A percentile compares a stretch with the other conserved stretches of the same genome.
Evolutionary conservation across 2,797 vertebrate genomes (phyloP).

Genomic region (Galaxias olidus): DNA sequence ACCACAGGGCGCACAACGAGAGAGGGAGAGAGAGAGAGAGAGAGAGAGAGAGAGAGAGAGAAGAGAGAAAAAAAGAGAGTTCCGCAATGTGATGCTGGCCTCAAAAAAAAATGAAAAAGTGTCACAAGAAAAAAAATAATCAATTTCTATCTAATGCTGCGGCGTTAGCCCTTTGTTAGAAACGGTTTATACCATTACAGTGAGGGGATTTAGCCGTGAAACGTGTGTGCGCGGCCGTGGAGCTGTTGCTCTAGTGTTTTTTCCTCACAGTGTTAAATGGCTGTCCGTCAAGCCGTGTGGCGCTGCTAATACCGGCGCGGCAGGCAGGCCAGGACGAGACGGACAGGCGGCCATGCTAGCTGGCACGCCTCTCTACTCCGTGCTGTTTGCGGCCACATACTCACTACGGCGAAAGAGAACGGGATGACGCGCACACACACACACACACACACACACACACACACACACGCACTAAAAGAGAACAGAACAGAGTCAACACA

Average conservation of each 20-base stretch:
- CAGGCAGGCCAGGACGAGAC: background rate
- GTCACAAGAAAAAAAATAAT: slow-evolving; percentile 19
- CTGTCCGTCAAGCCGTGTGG: no score
- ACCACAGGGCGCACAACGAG: background rate
- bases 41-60: background rate
- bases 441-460: no score
- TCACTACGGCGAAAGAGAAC: no score
- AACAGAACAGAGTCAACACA: no score
- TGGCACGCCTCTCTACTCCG: slow-evolving; percentile 13
- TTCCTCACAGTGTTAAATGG: no score
- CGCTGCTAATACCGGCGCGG: no score
- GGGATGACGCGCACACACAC: no score
- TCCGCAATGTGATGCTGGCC: no score
- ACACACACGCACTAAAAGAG: no score
- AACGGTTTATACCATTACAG: slow-evolving; percentile 27
- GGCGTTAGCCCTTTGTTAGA: slow-evolving; percentile 24
- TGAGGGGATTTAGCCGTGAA: background rate
- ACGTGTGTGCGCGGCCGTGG: no score
- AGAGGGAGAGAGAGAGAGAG: background rate
- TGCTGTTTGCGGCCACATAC: no score
- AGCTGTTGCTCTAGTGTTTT: no score
- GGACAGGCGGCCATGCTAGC: slow-evolving; percentile 7
- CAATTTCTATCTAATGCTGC: slow-evolving; percentile 28
- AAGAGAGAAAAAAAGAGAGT: background rate
- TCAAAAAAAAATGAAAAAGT: background rate